Evolutionary conservation across 2,113 vertebrate species (phyloP).

Genomic region (Turdus rufiventris): DNA sequence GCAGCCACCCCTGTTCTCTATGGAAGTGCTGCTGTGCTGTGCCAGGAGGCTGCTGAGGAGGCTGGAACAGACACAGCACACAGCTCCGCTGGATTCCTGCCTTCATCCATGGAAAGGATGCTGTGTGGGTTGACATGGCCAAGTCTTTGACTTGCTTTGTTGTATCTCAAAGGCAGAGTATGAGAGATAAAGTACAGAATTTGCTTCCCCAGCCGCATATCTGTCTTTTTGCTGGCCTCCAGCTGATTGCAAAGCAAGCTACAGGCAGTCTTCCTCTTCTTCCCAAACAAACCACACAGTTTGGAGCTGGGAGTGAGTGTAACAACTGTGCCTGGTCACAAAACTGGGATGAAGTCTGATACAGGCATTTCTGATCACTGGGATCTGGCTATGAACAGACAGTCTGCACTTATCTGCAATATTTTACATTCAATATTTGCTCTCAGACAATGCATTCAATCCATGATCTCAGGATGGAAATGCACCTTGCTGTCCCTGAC

Average conservation of each 20-base stretch:
- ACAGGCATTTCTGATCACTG: background rate
- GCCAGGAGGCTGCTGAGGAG: background rate
- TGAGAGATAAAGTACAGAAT: background rate
- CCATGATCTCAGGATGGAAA: background rate
- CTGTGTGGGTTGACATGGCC: background rate
- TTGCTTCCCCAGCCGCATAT: background rate
- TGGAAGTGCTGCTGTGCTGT: background rate
- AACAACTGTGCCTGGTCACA: accelerated
- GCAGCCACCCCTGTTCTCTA: accelerated
- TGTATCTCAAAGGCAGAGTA: background rate
- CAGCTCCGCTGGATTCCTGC: background rate
- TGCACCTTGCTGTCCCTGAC: background rate
- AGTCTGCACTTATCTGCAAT: background rate
- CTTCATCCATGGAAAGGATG: background rate
- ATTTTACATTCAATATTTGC: background rate
- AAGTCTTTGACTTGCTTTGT: background rate
- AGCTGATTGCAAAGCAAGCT: background rate
- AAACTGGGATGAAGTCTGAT: background rate
- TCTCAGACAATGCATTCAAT: background rate
- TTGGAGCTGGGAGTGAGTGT: background rate
- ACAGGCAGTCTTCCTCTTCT: background rate
- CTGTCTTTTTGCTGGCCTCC: background rate
- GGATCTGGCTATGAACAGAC: background rate
- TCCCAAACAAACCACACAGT: background rate
- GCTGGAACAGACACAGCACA: background rate